These are phyloP conservation scores for Clarias laeviceps DNA, from an alignment of 2,797 vertebrate genomes.

Conservation along the genomic window DNA sequence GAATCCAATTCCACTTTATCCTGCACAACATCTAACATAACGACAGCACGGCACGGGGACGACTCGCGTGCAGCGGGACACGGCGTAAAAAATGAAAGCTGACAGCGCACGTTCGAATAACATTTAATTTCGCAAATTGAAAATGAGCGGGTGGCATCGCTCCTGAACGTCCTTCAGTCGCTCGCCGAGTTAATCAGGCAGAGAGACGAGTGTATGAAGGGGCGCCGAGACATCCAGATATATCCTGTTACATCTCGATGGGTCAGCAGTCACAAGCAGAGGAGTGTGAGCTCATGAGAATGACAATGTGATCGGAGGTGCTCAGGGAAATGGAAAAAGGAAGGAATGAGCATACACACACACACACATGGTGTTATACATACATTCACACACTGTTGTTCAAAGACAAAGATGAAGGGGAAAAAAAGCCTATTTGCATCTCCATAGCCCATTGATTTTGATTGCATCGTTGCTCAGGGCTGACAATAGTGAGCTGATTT, in stretches of 20 bases:
- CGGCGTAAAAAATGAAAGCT: slow-evolving; percentile 26
- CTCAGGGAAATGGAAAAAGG: not conserved
- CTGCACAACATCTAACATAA: not conserved
- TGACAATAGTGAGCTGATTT: slow-evolving; percentile 50
- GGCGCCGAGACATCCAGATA: slow-evolving; percentile 8
- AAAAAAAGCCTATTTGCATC: slow-evolving; percentile 39
- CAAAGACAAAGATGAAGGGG: not conserved
- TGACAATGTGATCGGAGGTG: not conserved
- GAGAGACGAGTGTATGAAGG: slow-evolving; percentile 6
- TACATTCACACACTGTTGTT: not conserved
- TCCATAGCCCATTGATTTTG: slow-evolving; percentile 56
- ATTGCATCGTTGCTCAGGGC: slow-evolving; percentile 50
- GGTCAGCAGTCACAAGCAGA: not conserved
- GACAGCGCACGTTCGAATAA: slow-evolving; percentile 34
- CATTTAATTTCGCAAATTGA: slow-evolving; percentile 45
- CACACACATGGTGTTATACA: not conserved
- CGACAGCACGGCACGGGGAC: not conserved
- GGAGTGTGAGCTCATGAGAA: not conserved
- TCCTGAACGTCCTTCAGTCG: slow-evolving; percentile 21
- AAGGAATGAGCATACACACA: not conserved
- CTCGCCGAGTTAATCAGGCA: slow-evolving; percentile 31
- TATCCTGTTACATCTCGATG: slow-evolving; percentile 43
- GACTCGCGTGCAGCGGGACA: not conserved
- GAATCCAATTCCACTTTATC: slow-evolving; percentile 14
- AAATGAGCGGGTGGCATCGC: slow-evolving; percentile 31